Percentiles rank a stretch among this genome's conserved stretches.
Evolutionary conservation across 1,140 invertebrate species (phyloP).

Genomic region (Trypoxylus dichotomus): DNA sequence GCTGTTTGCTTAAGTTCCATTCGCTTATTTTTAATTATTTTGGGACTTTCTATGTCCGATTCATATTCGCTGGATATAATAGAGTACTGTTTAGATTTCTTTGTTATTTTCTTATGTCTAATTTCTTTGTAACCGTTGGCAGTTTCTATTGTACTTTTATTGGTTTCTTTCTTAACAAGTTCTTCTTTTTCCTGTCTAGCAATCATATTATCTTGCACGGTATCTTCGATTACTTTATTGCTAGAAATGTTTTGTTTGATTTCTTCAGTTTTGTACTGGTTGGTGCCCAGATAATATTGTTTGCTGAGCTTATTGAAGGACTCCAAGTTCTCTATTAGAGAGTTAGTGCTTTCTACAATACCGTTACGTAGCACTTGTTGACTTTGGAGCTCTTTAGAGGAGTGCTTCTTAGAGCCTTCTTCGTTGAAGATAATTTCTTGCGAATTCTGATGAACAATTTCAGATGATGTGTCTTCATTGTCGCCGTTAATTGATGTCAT

Average conservation of each 20-base stretch:
- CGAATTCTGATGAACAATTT: background rate
- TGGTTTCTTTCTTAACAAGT: background rate
- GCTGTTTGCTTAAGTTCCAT: background rate
- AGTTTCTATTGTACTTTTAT: background rate
- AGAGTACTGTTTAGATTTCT: background rate
- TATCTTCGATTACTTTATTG: background rate
- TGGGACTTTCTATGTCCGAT: background rate
- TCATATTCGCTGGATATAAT: background rate
- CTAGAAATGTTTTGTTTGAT: background rate
- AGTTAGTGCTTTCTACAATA: background rate
- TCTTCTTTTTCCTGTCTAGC: conserved; percentile 1
- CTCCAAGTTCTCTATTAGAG: background rate
- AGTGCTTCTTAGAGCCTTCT: background rate
- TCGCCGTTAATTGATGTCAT: background rate
- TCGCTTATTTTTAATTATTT: background rate
- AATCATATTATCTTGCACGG: background rate
- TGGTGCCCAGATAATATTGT: background rate
- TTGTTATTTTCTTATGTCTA: conserved; percentile 10
- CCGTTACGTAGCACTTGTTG: background rate
- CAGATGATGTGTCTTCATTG: background rate
- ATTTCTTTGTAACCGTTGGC: background rate
- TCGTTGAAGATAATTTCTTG: background rate
- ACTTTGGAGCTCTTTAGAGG: background rate
- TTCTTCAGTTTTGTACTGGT: background rate
- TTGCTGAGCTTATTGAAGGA: background rate